Base-by-base conservation (phyloP, 2,797 vertebrate genomes). In the Eulemur rubriventer region DNA sequence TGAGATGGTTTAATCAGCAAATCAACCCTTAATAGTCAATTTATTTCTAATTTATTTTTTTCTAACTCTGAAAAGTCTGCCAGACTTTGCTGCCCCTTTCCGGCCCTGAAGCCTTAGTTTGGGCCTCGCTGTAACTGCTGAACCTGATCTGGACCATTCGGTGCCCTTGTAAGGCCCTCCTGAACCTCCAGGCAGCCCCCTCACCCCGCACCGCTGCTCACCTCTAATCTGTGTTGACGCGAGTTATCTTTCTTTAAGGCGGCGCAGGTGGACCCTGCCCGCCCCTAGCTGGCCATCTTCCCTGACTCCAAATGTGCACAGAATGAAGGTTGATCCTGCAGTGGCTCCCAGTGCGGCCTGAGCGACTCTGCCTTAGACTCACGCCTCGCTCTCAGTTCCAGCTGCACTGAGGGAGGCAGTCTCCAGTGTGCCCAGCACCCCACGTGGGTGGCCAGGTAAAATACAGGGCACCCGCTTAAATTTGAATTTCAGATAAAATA, bases 121-220 rank as follows among this genome's bases (percentile, higher is more conserved):
- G 59, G 38, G 61, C 41, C 10, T 75, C n/a, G 1, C 2, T 3
- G 46, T 22, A 61, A 4, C 55, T 22, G 1, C 4, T 1, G 30
- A 8, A 52, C 10, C 41, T 22, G 1, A 16, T 7, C 11, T 28
- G 67, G 16, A 46, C 10, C 5, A 1, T 11, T 22, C 0, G 2
- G 18, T 30, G 7, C 14, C n/a, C 38, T 38, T 2, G 4, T 9
- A 20, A 26, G 1, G 30, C 30, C 13, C 17, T 4, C 35, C 22
- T 16, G 11, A 2, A 30, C 13, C 9, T 41, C 18, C 9, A 4
- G 43, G 33, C 0, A 2, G 6, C 2, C 6, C 20, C 2, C 3
- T 4, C 0, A 11, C 3, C 10, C 7, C 6, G 7, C 0, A 0
- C 46, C 50, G 38, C 11, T 5, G 0, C 48, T 35, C n/a, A 4